Conservation (phyloP, 2,797 vertebrate genomes). For the Garrulus glandarius region DNA sequence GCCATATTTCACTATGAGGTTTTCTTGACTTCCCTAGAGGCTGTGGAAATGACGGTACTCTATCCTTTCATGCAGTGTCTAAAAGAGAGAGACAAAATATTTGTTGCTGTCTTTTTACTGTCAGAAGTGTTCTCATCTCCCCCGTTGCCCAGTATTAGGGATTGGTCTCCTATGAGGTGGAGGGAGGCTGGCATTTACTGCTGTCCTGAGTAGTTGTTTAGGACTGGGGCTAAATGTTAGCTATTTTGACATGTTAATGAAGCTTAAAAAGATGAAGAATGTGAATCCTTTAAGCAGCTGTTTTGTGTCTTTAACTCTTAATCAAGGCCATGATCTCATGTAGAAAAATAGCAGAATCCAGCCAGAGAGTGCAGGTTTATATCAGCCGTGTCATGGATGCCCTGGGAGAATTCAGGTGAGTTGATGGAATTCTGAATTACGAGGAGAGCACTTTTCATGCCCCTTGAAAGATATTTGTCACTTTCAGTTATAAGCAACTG, state of each 20-base stretch:
- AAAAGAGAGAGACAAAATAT: not conserved
- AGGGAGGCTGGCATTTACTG: constrained; percentile 7
- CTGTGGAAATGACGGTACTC: not conserved
- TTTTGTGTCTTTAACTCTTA: constrained; percentile 57
- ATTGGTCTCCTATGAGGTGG: not conserved
- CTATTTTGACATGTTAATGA: constrained; percentile 32
- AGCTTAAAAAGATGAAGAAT: constrained; percentile 31
- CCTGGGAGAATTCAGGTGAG: constrained; percentile 86
- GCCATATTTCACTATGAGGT: not conserved
- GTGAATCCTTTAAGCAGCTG: constrained; percentile 30
- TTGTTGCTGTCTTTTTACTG: not conserved
- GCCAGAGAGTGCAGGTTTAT: constrained; percentile 86
- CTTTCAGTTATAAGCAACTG: not conserved
- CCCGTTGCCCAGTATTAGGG: not conserved
- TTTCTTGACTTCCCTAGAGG: not conserved
- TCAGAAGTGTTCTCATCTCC: not conserved
- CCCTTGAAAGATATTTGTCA: not conserved
- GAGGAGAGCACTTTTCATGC: not conserved
- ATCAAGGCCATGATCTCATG: constrained; percentile 86
- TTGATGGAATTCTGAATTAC: constrained; percentile 17
- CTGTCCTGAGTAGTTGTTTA: not conserved
- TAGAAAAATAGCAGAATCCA: constrained; percentile 85
- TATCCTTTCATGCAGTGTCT: not conserved
- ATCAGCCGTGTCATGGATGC: constrained; percentile 86
- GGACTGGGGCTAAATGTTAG: not conserved